Evolutionary conservation across 2,797 vertebrate species (phyloP).

Genomic region (Sebastes nivosus): DNA sequence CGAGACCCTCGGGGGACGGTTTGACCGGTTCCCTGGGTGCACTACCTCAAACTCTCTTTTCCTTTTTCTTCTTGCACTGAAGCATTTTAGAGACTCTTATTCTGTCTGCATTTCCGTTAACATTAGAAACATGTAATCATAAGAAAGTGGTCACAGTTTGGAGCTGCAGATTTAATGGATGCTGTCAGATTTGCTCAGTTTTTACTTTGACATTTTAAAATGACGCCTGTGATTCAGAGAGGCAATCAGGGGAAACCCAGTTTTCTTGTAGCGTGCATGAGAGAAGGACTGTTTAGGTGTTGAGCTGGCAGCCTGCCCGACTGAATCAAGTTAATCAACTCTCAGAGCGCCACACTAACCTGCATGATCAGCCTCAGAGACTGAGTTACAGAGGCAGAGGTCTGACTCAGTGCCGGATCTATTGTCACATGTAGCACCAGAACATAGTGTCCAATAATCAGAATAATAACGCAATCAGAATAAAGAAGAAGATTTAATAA

Average conservation of each 20-base stretch:
- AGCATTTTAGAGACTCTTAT: background rate
- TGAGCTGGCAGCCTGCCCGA: background rate
- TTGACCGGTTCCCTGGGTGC: background rate
- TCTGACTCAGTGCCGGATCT: background rate
- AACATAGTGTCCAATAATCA: background rate
- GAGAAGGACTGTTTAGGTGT: conserved; percentile 2
- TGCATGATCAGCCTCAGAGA: conserved; percentile 2
- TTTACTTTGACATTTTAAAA: conserved; percentile 21
- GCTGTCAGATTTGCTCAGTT: background rate
- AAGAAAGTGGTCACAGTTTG: background rate
- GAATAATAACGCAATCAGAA: background rate
- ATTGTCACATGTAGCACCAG: background rate
- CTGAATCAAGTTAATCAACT: conserved; percentile 1
- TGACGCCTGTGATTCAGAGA: background rate
- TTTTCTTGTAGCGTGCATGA: background rate
- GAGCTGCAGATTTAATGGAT: background rate
- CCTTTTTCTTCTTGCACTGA: background rate
- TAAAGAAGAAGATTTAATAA: background rate
- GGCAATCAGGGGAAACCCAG: background rate
- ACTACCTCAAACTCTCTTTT: background rate
- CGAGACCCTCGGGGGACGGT: conserved; percentile 11
- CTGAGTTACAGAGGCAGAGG: background rate
- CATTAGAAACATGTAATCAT: background rate
- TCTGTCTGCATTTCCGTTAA: background rate
- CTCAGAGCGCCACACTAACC: background rate